A percentile compares a stretch with the other conserved stretches of the same genome.
phyloP scores from a whole-genome alignment of 2,113 vertebrate genomes.

The Tricholaema leucomelas region DNA sequence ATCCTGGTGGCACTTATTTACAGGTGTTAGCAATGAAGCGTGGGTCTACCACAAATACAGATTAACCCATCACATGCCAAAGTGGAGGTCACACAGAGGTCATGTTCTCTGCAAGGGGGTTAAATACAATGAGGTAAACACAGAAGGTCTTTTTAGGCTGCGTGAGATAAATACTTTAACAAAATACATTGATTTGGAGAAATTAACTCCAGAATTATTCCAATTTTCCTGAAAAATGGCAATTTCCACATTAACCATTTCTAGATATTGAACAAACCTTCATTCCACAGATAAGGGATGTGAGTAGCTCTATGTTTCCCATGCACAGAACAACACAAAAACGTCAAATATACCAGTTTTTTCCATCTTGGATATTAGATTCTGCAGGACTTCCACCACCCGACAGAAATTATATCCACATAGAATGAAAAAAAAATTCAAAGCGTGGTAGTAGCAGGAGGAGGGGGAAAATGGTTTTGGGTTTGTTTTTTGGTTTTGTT shows the following conservation, averaged over 20 bases:
- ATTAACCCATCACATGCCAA: neutral
- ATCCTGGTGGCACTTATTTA: neutral
- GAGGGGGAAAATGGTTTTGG: neutral
- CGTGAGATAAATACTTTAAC: neutral
- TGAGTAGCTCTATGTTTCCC: neutral
- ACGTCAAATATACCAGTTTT: neutral
- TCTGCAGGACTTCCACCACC: neutral
- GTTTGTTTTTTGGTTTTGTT: too few relatives aligned
- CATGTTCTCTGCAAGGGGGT: accelerated
- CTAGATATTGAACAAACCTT: neutral
- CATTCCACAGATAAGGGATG: neutral
- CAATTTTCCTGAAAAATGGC: neutral
- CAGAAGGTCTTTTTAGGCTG: neutral
- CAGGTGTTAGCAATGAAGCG: accelerated
- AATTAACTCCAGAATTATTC: neutral
- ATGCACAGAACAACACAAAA: neutral
- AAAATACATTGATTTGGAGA: neutral
- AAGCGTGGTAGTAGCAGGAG: neutral
- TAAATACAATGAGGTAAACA: neutral
- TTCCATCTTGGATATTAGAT: neutral
- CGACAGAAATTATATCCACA: neutral
- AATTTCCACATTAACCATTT: neutral
- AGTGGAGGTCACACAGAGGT: neutral
- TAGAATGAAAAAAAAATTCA: neutral
- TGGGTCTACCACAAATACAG: neutral